Percentiles rank a stretch among this genome's conserved stretches.
These are phyloP conservation scores for Drosophila sordidula DNA, from an alignment of 2,888 invertebrate genomes.

Conservation along the genomic window DNA sequence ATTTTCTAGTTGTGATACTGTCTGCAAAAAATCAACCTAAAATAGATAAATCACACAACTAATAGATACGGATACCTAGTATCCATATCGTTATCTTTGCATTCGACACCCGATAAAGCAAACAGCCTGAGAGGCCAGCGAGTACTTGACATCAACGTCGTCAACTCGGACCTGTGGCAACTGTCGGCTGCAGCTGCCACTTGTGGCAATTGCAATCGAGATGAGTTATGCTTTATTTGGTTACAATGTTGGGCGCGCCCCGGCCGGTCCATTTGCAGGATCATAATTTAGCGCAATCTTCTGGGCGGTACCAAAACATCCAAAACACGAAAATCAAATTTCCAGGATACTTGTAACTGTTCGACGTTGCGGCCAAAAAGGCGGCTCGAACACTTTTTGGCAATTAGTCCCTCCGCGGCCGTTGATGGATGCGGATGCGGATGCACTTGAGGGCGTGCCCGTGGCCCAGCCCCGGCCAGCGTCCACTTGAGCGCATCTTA, in stretches of 20 bases:
- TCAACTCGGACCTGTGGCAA: conserved; percentile 33
- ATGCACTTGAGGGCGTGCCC: conserved; percentile 47
- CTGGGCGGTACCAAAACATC: conserved; percentile 66
- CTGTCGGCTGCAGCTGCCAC: conserved; percentile 44
- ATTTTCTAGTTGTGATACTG: too few relatives aligned
- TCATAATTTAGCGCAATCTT: conserved; percentile 31
- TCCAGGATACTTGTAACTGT: conserved; percentile 28
- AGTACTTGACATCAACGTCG: conserved; percentile 23
- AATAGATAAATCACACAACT: too few relatives aligned
- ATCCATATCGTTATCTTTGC: not conserved
- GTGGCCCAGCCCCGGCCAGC: conserved; percentile 9
- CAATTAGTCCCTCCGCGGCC: conserved; percentile 42
- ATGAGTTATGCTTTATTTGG: conserved; percentile 56
- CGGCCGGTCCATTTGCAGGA: conserved; percentile 12
- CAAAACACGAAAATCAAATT: conserved; percentile 79
- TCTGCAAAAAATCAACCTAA: too few relatives aligned
- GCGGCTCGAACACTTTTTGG: conserved; percentile 50
- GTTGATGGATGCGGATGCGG: conserved; percentile 56
- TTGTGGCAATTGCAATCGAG: conserved; percentile 46
- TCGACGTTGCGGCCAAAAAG: conserved; percentile 12
- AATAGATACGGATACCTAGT: too few relatives aligned
- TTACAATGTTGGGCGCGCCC: conserved; percentile 35
- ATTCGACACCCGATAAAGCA: conserved; percentile 26
- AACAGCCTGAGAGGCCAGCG: not conserved
- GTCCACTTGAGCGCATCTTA: conserved; percentile 60